Evolutionary conservation across 1,140 invertebrate genomes (phyloP).

Genomic region (Fopius arisanus): DNA sequence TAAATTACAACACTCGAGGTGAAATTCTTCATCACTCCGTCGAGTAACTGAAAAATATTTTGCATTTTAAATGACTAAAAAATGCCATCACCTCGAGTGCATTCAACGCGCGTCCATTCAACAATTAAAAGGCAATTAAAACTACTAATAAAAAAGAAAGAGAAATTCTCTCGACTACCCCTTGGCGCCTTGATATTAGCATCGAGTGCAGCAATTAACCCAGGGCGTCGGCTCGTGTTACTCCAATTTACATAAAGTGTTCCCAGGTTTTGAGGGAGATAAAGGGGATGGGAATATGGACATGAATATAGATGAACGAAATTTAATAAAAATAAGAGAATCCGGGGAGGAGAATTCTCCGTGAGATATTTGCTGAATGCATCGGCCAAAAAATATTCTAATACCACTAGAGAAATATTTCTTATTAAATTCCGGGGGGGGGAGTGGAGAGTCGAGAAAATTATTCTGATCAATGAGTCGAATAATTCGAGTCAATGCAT

Average conservation of each 20-base stretch:
- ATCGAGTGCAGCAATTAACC: slow-evolving; percentile 16
- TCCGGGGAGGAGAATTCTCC: neutral
- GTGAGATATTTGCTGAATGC: neutral
- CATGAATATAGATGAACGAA: slow-evolving; percentile 13
- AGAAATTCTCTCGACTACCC: neutral
- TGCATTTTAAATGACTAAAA: neutral
- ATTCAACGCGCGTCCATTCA: neutral
- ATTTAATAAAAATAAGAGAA: slow-evolving; percentile 1
- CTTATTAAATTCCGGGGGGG: too few species aligned
- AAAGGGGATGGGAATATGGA: neutral
- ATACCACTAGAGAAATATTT: neutral
- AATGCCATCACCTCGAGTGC: neutral
- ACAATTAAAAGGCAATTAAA: slow-evolving; percentile 17
- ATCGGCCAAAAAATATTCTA: neutral
- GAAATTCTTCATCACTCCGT: too few species aligned
- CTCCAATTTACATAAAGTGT: slow-evolving; percentile 14
- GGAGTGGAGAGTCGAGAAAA: too few species aligned
- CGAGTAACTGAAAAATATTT: neutral
- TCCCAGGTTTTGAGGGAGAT: neutral
- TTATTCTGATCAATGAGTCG: too few species aligned
- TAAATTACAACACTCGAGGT: too few species aligned
- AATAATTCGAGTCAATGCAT: too few species aligned
- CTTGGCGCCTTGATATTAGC: slow-evolving; percentile 9
- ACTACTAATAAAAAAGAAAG: neutral
- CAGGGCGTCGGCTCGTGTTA: slow-evolving; percentile 2